Evolutionary conservation across 2,113 vertebrate species (phyloP).

Genomic region (Eulemur rufifrons): DNA sequence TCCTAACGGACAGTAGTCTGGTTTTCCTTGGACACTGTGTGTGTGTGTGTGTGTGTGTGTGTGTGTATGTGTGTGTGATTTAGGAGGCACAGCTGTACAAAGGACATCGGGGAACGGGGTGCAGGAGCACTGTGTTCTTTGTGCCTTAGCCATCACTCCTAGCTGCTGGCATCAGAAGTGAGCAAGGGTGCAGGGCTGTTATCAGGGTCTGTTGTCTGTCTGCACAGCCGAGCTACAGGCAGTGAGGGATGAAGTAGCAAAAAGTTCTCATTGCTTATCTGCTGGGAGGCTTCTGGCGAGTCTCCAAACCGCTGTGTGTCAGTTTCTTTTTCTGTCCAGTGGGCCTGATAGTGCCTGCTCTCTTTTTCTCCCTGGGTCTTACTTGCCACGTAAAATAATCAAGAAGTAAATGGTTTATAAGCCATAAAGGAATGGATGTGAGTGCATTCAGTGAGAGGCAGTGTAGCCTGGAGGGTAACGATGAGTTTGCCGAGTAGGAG

Average conservation of each 20-base stretch:
- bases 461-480: background rate
- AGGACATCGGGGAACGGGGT: accelerated
- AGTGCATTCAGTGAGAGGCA: background rate
- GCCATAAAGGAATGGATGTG: background rate
- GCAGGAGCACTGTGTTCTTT: background rate
- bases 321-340: background rate
- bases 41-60: background rate
- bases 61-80: background rate
- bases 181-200: background rate
- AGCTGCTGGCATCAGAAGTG: background rate
- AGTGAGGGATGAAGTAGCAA: background rate
- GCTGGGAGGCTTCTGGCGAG: background rate
- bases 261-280: accelerated
- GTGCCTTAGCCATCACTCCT: background rate
- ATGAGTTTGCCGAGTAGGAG: background rate
- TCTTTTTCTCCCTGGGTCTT: background rate
- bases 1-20: background rate
- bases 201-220: background rate
- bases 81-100: background rate
- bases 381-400: accelerated
- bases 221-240: too few species aligned
- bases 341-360: background rate
- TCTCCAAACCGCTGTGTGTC: background rate
- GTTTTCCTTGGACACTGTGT: background rate
- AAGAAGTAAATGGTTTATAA: background rate